Evolutionary conservation across 2,797 vertebrate species (phyloP).

Genomic region (Acanthiza pusilla): DNA sequence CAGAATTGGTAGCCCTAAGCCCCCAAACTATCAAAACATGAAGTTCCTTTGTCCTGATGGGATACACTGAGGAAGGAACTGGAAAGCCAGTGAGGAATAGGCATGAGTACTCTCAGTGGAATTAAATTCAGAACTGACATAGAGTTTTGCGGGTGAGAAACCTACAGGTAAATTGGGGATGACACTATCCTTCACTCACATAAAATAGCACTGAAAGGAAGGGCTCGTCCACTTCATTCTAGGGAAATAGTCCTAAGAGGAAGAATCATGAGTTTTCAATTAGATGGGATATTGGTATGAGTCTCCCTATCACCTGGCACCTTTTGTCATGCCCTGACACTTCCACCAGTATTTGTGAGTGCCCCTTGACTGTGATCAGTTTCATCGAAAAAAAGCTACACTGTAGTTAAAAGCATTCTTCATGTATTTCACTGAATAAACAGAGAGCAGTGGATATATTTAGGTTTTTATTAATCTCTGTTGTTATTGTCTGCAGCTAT

Average conservation of each 20-base stretch:
- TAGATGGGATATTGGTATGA: not conserved
- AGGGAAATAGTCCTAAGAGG: not conserved
- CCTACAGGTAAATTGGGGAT: not conserved
- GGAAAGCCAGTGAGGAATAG: not conserved
- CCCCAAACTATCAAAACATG: not conserved
- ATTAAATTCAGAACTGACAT: not conserved
- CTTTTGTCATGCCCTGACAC: not conserved
- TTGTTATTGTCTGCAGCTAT: not conserved
- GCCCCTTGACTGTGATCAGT: rapidly evolving
- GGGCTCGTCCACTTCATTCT: not conserved
- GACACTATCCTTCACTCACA: not conserved
- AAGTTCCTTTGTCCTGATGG: not conserved
- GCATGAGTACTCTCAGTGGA: not conserved
- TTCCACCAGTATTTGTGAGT: not conserved
- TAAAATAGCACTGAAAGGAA: not conserved
- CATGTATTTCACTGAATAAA: not conserved
- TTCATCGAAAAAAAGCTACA: not conserved
- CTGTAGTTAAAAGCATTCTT: not conserved
- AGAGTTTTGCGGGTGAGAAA: not conserved
- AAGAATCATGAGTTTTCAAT: not conserved
- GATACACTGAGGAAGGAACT: not conserved
- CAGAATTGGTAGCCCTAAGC: not conserved
- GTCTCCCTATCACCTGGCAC: not conserved
- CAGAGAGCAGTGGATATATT: not conserved
- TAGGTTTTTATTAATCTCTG: not conserved